Base-by-base conservation (phyloP, 2,888 invertebrate genomes). In the Sympetrum striolatum region DNA sequence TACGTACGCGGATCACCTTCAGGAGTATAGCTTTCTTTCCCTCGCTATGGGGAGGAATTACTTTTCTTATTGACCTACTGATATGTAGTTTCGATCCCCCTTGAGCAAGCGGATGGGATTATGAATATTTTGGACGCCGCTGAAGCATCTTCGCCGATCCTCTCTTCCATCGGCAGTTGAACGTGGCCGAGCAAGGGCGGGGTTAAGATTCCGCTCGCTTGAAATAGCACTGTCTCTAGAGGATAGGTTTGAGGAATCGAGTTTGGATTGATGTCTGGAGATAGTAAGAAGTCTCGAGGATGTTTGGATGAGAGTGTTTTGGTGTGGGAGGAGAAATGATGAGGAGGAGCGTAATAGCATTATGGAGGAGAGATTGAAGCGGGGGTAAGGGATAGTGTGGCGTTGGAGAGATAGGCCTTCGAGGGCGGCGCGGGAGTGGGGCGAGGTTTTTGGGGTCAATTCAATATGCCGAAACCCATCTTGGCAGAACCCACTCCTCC, bases 381-480 rank as follows among this genome's bases (percentile, higher is more conserved):
- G 37, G 80, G 80, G 37, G 39, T 35, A n/a, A 80, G 80, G 80
- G 82, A 58, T 58, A 48, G 81, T 81, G 81, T 81, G 82, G 82
- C 82, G 25, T 25, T 31, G 82, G 82, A 48, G 15, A 82, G 82
- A 82, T 82, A 82, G 82, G 82, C 35, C 22, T 25, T 18, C 73
- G 53, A 18, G 31, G 53, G 53, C 14, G 53, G 58, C 31, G 15
- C 44, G 81, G 81, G 44, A 18, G 14, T n/a, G 31, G 58, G 82
- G 82, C 35, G 82, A 31, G 82, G 82, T 82, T 82, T 73, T 58
- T 58, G 82, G 82, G 82, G 82, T 82, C 82, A 82, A 82, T 82
- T 82, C 82, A 82, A 82, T 82, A 82, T 82, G 82, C 82, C 82
- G 31, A 82, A 82, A 82, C 82, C 82, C 82, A 82, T 82, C 82